These are phyloP conservation scores for Autographa gamma DNA, from an alignment of 2,888 invertebrate genomes.

Conservation along the genomic window DNA sequence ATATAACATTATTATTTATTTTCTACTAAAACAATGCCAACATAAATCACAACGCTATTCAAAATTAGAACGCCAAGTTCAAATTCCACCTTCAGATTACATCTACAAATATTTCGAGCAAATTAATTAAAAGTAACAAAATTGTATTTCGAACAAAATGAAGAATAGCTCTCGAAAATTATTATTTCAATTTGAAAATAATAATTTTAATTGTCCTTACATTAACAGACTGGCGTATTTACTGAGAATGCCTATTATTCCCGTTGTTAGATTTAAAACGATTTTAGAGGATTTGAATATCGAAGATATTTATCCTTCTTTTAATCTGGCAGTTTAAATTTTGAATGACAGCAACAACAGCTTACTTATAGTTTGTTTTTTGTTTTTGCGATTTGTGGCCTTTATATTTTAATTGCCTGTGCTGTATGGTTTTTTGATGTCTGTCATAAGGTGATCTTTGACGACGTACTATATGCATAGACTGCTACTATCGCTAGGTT, in stretches of 20 bases:
- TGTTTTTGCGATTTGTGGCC: too few relatives aligned
- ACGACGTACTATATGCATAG: too few relatives aligned
- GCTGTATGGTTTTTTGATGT: too few relatives aligned
- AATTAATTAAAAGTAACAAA: constrained; percentile 22
- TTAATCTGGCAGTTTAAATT: not conserved
- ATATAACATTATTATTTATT: too few relatives aligned
- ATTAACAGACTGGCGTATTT: constrained; percentile 47
- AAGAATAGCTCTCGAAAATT: constrained; percentile 15
- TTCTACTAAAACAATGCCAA: not conserved
- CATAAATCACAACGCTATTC: not conserved
- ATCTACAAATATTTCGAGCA: constrained; percentile 16
- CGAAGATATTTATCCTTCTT: constrained; percentile 6
- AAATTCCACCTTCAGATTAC: constrained; percentile 1
- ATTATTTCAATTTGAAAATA: constrained; percentile 29
- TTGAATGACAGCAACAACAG: too few relatives aligned
- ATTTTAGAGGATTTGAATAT: constrained; percentile 21
- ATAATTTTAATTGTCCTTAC: constrained; percentile 46
- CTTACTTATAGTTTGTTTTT: too few relatives aligned
- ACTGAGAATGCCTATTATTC: constrained; percentile 23
- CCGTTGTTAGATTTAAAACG: constrained; percentile 31
- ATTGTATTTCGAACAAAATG: constrained; percentile 32
- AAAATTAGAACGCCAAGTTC: constrained; percentile 2
- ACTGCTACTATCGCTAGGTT: too few relatives aligned
- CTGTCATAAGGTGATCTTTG: too few relatives aligned
- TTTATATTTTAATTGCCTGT: too few relatives aligned